phyloP scores from a whole-genome alignment of 2,888 invertebrate genomes.

The Xanthia icteritia region DNA sequence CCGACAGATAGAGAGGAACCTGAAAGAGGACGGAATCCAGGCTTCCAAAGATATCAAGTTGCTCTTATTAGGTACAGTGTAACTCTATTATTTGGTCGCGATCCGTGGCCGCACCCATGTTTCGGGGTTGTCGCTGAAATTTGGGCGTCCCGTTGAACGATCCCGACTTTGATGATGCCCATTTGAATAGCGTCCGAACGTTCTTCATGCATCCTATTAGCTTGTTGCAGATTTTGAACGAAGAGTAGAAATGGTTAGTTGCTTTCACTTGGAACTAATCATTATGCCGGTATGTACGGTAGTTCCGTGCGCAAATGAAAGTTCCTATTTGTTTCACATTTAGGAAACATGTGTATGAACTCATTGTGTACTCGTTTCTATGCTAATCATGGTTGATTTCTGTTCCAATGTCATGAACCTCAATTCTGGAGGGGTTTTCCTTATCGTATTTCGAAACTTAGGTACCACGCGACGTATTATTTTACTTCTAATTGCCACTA shows the following conservation, averaged over 20 bases:
- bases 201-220: constrained; percentile 36
- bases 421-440: constrained; percentile 43
- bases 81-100: constrained; percentile 61
- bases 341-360: constrained; percentile 70
- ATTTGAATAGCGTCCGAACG: constrained; percentile 51
- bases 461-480: constrained; percentile 26
- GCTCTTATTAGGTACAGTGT: constrained; percentile 96
- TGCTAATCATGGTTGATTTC: constrained; percentile 57
- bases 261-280: constrained; percentile 85
- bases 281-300: constrained; percentile 81
- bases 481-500: constrained; percentile 11
- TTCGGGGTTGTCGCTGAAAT: constrained; percentile 67
- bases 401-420: constrained; percentile 47
- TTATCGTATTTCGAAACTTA: constrained; percentile 52
- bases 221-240: constrained; percentile 50
- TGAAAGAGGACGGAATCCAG: constrained; percentile 99
- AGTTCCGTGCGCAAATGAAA: constrained; percentile 84
- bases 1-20: constrained; percentile 98
- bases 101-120: constrained; percentile 85
- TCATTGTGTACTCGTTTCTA: constrained; percentile 59
- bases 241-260: constrained; percentile 55
- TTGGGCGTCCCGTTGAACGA: constrained; percentile 58
- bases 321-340: constrained; percentile 77
- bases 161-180: constrained; percentile 45
- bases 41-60: constrained; percentile 99